Percentiles rank a stretch among this genome's conserved stretches.
These are phyloP conservation scores for Asbolus verrucosus DNA, from an alignment of 1,140 invertebrate genomes.

Conservation along the genomic window DNA sequence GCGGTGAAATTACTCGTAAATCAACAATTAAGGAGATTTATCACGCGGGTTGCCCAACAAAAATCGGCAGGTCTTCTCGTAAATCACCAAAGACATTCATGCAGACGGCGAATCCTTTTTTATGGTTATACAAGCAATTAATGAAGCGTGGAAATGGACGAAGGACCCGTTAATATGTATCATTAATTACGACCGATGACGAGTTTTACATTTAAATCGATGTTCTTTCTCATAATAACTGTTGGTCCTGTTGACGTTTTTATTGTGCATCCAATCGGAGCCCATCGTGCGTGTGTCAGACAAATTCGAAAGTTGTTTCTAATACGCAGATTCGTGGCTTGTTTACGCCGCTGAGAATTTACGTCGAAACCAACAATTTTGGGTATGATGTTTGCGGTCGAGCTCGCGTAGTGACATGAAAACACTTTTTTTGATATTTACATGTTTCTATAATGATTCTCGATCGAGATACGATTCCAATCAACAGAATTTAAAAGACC, in stretches of 20 bases:
- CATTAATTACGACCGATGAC: conserved; percentile 48
- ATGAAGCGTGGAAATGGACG: conserved; percentile 43
- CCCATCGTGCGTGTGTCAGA: neutral
- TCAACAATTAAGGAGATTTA: neutral
- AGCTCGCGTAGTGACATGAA: no score
- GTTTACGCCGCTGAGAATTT: no score
- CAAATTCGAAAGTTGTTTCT: conserved; percentile 21
- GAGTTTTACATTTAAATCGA: conserved; percentile 47
- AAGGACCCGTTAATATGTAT: conserved; percentile 38
- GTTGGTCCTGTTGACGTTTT: conserved; percentile 15
- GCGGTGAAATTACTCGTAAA: conserved; percentile 1
- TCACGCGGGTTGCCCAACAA: no score
- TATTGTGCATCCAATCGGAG: neutral
- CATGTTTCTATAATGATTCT: no score
- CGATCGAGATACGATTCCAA: no score
- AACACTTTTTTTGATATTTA: no score
- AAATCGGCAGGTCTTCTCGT: conserved; percentile 11
- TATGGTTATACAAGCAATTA: conserved; percentile 42
- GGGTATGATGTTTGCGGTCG: no score
- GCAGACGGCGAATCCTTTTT: conserved; percentile 30
- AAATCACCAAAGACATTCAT: neutral
- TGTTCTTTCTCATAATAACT: conserved; percentile 2
- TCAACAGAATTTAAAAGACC: no score
- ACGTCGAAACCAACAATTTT: conserved; percentile 12
- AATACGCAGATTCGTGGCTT: neutral